These are phyloP conservation scores for Paratrypauchen microcephalus DNA, from an alignment of 2,797 vertebrate species.

Conservation along the genomic window DNA sequence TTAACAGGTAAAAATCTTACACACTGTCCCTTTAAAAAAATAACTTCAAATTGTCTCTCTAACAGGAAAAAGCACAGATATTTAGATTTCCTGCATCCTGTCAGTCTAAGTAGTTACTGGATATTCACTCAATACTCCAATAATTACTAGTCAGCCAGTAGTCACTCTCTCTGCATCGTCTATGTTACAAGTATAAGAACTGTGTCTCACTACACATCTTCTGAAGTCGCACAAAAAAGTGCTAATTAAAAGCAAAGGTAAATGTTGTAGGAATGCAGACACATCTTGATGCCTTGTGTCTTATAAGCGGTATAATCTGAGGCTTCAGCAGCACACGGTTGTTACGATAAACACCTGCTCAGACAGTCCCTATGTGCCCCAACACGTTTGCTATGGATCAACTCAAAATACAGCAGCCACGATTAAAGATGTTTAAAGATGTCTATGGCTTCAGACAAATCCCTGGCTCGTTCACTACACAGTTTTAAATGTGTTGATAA, in stretches of 20 bases:
- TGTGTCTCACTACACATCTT: neutral
- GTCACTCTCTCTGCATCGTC: neutral
- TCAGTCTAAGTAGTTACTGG: neutral
- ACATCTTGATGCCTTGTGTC: constrained; percentile 23
- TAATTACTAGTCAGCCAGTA: neutral
- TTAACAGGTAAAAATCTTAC: no score
- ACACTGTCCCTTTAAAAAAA: no score
- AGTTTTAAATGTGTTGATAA: constrained; percentile 24
- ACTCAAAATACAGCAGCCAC: constrained; percentile 19
- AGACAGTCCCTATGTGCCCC: constrained; percentile 26
- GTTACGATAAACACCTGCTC: constrained; percentile 24
- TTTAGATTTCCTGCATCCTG: no score
- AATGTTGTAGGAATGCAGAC: constrained; percentile 17
- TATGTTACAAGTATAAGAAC: neutral
- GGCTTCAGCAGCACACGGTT: constrained; percentile 13
- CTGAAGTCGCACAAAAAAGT: neutral
- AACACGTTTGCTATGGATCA: constrained; percentile 51
- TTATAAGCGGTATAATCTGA: constrained; percentile 33
- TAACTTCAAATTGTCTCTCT: no score
- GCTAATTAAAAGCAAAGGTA: constrained; percentile 6
- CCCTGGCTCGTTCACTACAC: neutral
- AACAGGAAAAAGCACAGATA: no score
- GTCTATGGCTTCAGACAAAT: constrained; percentile 19
- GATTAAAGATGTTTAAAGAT: constrained; percentile 31
- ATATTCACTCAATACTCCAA: neutral